These are phyloP conservation scores for Hydropsyche betteni DNA, from an alignment of 2,888 invertebrate species.

Conservation along the genomic window DNA sequence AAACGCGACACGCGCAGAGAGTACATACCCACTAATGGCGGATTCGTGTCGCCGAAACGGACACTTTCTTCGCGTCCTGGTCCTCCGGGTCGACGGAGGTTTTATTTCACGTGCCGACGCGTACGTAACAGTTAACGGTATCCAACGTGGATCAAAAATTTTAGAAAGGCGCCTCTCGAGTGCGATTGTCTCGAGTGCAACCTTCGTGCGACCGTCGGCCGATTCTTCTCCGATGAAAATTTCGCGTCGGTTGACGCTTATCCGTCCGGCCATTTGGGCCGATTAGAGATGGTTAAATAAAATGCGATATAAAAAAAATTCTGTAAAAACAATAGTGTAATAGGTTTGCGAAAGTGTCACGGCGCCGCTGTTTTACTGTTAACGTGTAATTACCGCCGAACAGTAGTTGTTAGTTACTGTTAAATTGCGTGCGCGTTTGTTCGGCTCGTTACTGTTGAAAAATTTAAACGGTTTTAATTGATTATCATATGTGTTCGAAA, in stretches of 20 bases:
- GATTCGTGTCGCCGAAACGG: neutral
- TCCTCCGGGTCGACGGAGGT: neutral
- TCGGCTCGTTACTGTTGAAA: too few species aligned
- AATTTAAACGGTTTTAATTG: too few species aligned
- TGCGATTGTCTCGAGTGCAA: slow-evolving; percentile 4
- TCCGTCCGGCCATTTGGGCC: too few species aligned
- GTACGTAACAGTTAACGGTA: slow-evolving; percentile 33
- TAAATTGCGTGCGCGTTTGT: slow-evolving; percentile 26
- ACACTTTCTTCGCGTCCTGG: neutral
- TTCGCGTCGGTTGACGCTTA: too few species aligned
- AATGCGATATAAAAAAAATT: neutral
- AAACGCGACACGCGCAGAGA: slow-evolving; percentile 2
- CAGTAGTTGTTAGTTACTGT: slow-evolving; percentile 30
- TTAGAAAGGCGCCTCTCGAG: slow-evolving; percentile 22
- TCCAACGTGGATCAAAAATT: slow-evolving; percentile 23
- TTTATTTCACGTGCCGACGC: neutral
- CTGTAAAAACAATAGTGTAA: slow-evolving; percentile 8
- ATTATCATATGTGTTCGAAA: too few species aligned
- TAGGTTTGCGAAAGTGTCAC: slow-evolving; percentile 27
- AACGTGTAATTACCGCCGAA: slow-evolving; percentile 27
- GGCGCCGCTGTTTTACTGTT: slow-evolving; percentile 21
- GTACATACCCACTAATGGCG: neutral
- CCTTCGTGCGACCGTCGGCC: neutral
- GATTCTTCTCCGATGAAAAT: too few species aligned
- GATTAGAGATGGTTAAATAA: neutral